Conservation (phyloP, 2,113 vertebrate genomes). For the Oncorhynchus nerka region DNA sequence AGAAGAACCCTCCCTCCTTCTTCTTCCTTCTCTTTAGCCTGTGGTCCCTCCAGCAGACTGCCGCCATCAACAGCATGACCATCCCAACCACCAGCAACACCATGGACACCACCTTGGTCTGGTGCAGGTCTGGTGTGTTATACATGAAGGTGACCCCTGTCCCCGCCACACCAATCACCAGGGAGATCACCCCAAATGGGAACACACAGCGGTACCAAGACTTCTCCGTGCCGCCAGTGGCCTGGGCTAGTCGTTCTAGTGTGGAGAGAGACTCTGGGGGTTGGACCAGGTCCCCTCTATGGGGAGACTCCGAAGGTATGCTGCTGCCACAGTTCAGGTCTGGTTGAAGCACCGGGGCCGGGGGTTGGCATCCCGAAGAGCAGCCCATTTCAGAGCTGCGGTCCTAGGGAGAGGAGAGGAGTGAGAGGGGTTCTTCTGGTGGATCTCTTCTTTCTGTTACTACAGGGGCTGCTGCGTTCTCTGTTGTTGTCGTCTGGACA, state of each 20-base stretch:
- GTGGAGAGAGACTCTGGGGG: constrained; percentile 70
- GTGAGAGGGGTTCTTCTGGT: constrained; percentile 7
- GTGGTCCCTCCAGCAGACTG: constrained; percentile 83
- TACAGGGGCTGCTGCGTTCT: constrained; percentile 4
- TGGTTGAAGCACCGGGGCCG: constrained; percentile 55
- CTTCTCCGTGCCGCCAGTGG: constrained; percentile 83
- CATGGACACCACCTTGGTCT: constrained; percentile 84
- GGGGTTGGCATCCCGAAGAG: constrained; percentile 72
- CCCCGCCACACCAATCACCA: constrained; percentile 80
- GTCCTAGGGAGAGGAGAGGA: constrained; percentile 15
- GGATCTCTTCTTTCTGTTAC: constrained; percentile 1
- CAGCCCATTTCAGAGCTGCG: constrained; percentile 68
- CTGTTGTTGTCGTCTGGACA: constrained; percentile 37
- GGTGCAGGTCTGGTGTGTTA: constrained; percentile 71
- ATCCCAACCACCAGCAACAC: constrained; percentile 76
- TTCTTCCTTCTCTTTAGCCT: constrained; percentile 68
- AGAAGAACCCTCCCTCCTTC: constrained; percentile 73
- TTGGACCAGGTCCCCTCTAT: constrained; percentile 45
- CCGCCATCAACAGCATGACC: constrained; percentile 78
- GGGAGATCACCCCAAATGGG: constrained; percentile 81
- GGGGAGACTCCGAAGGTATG: constrained; percentile 67
- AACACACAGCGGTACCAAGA: constrained; percentile 84
- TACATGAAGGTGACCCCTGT: constrained; percentile 87
- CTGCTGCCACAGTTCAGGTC: constrained; percentile 62
- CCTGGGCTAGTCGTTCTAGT: constrained; percentile 81